A percentile compares a stretch with the other conserved stretches of the same genome.
These are phyloP conservation scores for Phocoena sinus DNA, from an alignment of 2,113 vertebrate species.

Conservation along the genomic window DNA sequence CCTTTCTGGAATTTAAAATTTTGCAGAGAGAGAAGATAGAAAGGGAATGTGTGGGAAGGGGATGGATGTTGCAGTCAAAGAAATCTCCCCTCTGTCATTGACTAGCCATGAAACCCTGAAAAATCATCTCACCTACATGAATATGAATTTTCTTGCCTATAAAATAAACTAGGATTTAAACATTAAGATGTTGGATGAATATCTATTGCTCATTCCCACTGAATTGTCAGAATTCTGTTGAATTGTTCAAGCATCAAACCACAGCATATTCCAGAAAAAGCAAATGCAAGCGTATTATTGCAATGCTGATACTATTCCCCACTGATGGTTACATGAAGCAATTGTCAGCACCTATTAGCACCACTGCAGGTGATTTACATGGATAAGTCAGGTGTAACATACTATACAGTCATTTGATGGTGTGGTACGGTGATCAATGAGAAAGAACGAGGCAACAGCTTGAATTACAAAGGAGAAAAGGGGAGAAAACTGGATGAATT, in stretches of 20 bases:
- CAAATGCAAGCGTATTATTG: neutral
- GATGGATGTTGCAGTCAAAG: neutral
- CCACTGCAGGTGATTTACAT: constrained; percentile 1
- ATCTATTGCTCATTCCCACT: neutral
- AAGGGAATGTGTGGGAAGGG: neutral
- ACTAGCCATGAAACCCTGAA: neutral
- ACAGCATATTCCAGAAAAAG: constrained; percentile 27
- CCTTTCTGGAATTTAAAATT: neutral
- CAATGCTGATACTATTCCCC: neutral
- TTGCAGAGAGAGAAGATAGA: neutral
- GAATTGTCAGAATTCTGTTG: neutral
- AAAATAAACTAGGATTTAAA: constrained; percentile 17
- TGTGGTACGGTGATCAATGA: constrained; percentile 59
- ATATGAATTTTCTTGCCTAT: neutral
- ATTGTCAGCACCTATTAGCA: constrained; percentile 15
- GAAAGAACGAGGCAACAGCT: constrained; percentile 49
- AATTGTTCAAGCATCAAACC: neutral
- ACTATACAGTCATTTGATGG: constrained; percentile 65
- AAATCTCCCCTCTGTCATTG: neutral
- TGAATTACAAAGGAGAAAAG: constrained; percentile 30
- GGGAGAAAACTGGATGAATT: neutral
- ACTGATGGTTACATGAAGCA: constrained; percentile 25
- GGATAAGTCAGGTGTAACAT: constrained; percentile 32
- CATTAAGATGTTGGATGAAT: neutral
- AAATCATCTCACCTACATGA: neutral